A percentile compares a stretch with the other conserved stretches of the same genome.
phyloP scores from a whole-genome alignment of 2,797 vertebrate species.

The Petrocephalus schoutedeni region DNA sequence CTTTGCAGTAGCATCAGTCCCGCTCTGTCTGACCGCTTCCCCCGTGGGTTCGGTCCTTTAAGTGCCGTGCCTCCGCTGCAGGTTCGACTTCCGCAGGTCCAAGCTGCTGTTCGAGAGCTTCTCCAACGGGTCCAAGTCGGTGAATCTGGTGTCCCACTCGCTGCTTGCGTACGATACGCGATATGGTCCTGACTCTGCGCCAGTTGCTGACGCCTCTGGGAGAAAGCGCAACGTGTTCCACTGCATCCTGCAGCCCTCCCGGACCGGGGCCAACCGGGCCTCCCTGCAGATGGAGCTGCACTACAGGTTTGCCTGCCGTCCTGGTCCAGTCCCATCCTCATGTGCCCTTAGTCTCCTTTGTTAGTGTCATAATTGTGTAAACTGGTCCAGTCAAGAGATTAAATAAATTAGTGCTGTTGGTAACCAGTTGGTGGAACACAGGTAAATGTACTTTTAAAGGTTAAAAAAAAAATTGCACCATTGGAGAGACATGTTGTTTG shows the following conservation, averaged over 20 bases:
- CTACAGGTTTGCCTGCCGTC: slow-evolving; percentile 68
- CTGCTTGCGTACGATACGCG: slow-evolving; percentile 92
- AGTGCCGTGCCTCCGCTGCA: slow-evolving; percentile 37
- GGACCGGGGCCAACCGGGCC: slow-evolving; percentile 72
- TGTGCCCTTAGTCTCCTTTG: not conserved
- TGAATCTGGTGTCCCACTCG: slow-evolving; percentile 94
- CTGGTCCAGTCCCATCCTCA: not conserved
- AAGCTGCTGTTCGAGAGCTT: slow-evolving; percentile 93
- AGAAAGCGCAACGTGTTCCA: slow-evolving; percentile 74
- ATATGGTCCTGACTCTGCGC: slow-evolving; percentile 45
- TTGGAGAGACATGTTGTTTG: not conserved
- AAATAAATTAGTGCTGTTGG: not conserved
- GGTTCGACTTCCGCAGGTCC: slow-evolving; percentile 97
- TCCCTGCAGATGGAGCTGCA: slow-evolving; percentile 91
- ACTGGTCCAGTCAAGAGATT: not conserved
- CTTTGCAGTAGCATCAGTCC: not conserved
- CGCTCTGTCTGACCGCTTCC: not conserved
- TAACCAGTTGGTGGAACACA: not conserved
- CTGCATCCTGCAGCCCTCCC: slow-evolving; percentile 91
- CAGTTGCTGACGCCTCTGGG: slow-evolving; percentile 14
- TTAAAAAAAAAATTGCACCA: not conserved
- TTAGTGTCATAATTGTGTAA: not conserved
- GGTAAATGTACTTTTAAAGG: not conserved
- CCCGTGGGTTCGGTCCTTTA: not conserved
- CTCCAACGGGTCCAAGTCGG: slow-evolving; percentile 85